Conservation (phyloP, 1,140 invertebrate species). For the Himalopsyche phryganea region DNA sequence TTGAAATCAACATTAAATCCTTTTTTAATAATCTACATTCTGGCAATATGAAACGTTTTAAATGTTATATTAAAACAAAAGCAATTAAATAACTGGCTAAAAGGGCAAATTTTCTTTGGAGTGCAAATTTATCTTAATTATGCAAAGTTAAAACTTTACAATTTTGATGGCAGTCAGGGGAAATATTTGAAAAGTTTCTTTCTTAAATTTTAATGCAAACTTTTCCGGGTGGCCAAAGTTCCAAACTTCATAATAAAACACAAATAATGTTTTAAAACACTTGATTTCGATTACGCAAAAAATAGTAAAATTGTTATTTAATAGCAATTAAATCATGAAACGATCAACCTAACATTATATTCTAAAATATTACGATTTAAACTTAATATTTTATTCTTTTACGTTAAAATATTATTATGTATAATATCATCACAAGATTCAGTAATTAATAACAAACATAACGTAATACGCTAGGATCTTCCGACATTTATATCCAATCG, state of each 20-base stretch:
- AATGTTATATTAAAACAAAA: conserved; percentile 15
- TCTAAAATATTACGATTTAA: too few relatives aligned
- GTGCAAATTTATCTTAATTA: conserved; percentile 33
- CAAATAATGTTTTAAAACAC: conserved; percentile 20
- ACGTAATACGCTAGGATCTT: too few relatives aligned
- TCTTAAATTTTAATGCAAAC: conserved; percentile 28
- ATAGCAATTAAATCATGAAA: too few relatives aligned
- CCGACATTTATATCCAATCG: too few relatives aligned
- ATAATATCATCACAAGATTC: too few relatives aligned
- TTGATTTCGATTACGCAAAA: background rate
- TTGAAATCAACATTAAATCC: too few relatives aligned
- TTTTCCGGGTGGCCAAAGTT: conserved; percentile 20
- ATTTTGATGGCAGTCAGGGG: conserved; percentile 22
- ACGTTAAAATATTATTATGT: too few relatives aligned
- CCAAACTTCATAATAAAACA: conserved; percentile 26
- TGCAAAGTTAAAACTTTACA: conserved; percentile 30
- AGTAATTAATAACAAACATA: too few relatives aligned
- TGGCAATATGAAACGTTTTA: background rate
- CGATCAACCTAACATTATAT: too few relatives aligned
- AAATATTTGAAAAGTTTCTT: conserved; percentile 25
- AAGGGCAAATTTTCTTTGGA: conserved; percentile 30
- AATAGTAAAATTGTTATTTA: too few relatives aligned
- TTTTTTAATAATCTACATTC: background rate
- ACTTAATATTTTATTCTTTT: too few relatives aligned
- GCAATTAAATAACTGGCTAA: conserved; percentile 28